These are phyloP conservation scores for Vidua chalybeata DNA, from an alignment of 2,113 vertebrate species.

Conservation along the genomic window DNA sequence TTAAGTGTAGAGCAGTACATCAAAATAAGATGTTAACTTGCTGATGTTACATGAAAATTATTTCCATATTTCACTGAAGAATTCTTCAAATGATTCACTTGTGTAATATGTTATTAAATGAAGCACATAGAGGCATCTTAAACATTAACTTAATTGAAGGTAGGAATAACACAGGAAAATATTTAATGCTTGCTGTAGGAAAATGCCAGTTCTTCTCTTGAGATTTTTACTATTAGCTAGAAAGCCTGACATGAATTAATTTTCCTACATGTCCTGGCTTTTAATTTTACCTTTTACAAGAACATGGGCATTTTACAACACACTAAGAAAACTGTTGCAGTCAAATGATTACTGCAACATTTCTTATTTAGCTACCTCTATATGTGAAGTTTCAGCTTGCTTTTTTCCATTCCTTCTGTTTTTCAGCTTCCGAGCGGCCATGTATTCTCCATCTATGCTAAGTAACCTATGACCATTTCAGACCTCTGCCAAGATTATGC, in stretches of 20 bases:
- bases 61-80: slow-evolving; percentile 24
- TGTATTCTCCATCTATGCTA: background rate
- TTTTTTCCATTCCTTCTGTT: background rate
- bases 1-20: slow-evolving; percentile 21
- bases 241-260: background rate
- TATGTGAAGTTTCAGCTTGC: background rate
- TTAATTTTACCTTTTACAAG: background rate
- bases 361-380: background rate
- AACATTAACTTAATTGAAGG: slow-evolving; percentile 19
- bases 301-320: background rate
- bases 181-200: background rate
- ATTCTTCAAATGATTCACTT: background rate
- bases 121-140: background rate
- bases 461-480: background rate
- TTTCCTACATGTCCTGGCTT: background rate
- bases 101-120: slow-evolving; percentile 28
- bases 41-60: slow-evolving; percentile 43
- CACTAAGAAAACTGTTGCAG: background rate
- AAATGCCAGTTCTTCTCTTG: background rate
- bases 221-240: background rate
- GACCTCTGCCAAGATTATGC: background rate
- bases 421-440: background rate
- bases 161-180: background rate
- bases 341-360: background rate
- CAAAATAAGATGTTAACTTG: background rate